Base-by-base conservation (phyloP, 2,888 invertebrate genomes). In the Aethes cnicana region DNA sequence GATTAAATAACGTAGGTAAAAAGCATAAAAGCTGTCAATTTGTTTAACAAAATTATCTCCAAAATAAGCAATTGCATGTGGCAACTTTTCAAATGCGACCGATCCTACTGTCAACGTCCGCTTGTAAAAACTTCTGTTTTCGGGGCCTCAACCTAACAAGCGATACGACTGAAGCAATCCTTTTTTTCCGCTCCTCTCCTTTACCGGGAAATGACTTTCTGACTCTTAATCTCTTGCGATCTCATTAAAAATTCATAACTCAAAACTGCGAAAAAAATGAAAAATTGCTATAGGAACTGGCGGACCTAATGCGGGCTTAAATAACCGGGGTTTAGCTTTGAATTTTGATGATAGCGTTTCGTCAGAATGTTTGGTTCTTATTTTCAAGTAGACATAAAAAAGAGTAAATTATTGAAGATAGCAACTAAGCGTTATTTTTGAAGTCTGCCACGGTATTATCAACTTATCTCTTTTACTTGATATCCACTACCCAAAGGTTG, bases 241-340 rank as follows among this genome's bases (percentile, higher is more conserved):
- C 91, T 91, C 90, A 91, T 91, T 91, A 91, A 89, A 91, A 91
- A 91, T 91, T 91, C 91, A 91, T 91, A 91, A 90, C 86, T 90
- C 81, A 83, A 86, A 86, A 84, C 81, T 84, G 90, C 81, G 79
- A 81, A 89, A 86, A n/a, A 89, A 88, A 85, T 82, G 75, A 86
- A 83, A 88, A 86, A 77, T 78, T 79, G 74, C 73, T 78, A 81
- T 74, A 69, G 69, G 66, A 18, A 37, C 47, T 26, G 4, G 23
- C 9, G 17, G 18, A 25, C 36, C 44, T 46, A 46, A 46, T 48
- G 25, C 49, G 28, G 20, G n/a, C 43, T 35, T 9, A 8, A 25
- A 28, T 49, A 16, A 28, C 28, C n/a, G 36, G 21, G 20, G 28
- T 43, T 43, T 25, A 43, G 12, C 28, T 43, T 36, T 9, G 14